Base-by-base conservation (phyloP, 35 echinoderm and acorn worm genomes). In the Anneissia japonica region DNA sequence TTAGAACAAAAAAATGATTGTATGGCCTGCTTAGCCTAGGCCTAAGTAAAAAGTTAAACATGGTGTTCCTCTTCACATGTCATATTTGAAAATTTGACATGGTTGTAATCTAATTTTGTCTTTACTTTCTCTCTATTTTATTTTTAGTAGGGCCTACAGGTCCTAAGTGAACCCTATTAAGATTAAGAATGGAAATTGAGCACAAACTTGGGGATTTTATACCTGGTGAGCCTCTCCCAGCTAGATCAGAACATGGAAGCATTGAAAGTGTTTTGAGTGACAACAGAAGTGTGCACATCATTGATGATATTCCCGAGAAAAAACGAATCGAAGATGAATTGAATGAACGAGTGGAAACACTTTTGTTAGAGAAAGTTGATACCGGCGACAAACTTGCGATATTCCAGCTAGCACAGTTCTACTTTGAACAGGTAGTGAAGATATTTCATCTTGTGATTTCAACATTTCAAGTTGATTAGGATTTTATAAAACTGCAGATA, bases 351-450 rank as follows among this genome's bases (percentile, higher is more conserved):
- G 94, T 97, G 0, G 94, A 97, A 76, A 74, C 74, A 38, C 85
- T 97, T 17, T 46, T 97, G 12, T 26, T 93, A 12, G 86, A 77
- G 32, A 90, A 97, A 82, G 82, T 97, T 33, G 86, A 97, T 37
- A 85, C 88, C 34, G 94, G 88, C 7, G 91, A 97, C 32, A 84
- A 73, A 74, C 85, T 82, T 73, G 94, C 94, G 35, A 85, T 87
- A 23, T 97, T 97, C 73, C 95, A 97, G 77, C 89, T 97, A 46
- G 95, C 81, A 46, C 95, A 97, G 39, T 97, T 97, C 74, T 97
- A 93, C 39, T 97, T 93, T 91, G 95, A 97, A 72, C 85, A 93
- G 89, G 95, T 97, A 75, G n/a, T n/a, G n/a, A n/a, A n/a, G n/a
- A n/a, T n/a, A n/a, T n/a, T n/a, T n/a, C n/a, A n/a, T n/a, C n/a